phyloP scores from a whole-genome alignment of 2,888 invertebrate species.

The Mesorhabditis sp. region DNA sequence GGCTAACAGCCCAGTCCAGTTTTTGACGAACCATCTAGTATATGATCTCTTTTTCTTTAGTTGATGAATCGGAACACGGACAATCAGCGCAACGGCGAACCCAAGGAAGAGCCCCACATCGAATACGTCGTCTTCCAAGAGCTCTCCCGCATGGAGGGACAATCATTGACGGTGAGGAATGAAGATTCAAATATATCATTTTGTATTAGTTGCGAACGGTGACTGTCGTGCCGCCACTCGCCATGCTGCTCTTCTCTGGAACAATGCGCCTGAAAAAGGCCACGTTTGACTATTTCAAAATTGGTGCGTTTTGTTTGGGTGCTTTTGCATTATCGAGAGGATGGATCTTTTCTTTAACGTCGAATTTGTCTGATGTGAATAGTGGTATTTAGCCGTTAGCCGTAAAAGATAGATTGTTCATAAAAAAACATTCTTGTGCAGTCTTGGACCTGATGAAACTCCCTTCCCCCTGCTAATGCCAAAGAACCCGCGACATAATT shows the following conservation, averaged over 20 bases:
- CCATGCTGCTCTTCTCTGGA: conserved; percentile 76
- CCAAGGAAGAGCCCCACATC: conserved; percentile 31
- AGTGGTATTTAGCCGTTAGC: no score
- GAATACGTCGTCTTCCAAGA: conserved; percentile 53
- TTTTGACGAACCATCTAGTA: no score
- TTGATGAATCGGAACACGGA: conserved; percentile 1
- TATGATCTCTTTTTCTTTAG: not conserved
- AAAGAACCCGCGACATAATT: no score
- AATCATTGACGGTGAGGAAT: conserved; percentile 32
- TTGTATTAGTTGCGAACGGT: conserved; percentile 73
- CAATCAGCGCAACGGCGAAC: not conserved
- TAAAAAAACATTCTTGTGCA: no score
- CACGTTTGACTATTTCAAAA: conserved; percentile 28
- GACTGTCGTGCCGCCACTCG: conserved; percentile 77
- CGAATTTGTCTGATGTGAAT: no score
- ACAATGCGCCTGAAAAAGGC: conserved; percentile 59
- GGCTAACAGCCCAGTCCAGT: no score
- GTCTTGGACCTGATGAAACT: no score
- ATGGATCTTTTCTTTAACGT: no score
- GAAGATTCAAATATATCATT: conserved; percentile 4
- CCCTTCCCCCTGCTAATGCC: no score
- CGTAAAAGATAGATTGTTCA: no score
- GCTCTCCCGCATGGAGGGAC: conserved; percentile 42
- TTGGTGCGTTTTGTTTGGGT: conserved; percentile 22
- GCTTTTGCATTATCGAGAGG: not conserved